Evolutionary conservation across 2,797 vertebrate species (phyloP).

Genomic region (Amblyopsis hoosieri): DNA sequence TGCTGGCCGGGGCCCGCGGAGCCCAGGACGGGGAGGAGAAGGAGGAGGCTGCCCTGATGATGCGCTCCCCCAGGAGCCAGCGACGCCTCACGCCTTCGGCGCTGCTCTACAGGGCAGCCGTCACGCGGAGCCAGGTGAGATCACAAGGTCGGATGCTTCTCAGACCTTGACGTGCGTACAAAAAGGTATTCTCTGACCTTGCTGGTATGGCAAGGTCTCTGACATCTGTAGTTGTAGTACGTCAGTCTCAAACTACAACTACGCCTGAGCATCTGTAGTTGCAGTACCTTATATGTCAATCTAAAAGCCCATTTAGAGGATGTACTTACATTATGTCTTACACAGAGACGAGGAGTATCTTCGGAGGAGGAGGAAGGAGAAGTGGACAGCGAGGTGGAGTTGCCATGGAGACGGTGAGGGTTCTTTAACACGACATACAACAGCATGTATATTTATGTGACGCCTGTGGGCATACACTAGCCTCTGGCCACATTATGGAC

Average conservation of each 20-base stretch:
- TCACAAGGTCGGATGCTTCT: background rate
- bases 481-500: background rate
- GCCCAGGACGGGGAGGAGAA: constrained; percentile 75
- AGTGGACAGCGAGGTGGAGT: constrained; percentile 94
- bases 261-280: too few species aligned
- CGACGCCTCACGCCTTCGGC: constrained; percentile 88
- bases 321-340: constrained; percentile 2
- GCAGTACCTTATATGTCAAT: too few species aligned
- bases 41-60: constrained; percentile 77
- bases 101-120: constrained; percentile 91
- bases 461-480: background rate
- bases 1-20: constrained; percentile 68
- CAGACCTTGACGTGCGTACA: too few species aligned
- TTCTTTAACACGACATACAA: background rate
- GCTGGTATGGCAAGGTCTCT: background rate
- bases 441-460: background rate
- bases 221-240: too few species aligned
- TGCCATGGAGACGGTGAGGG: constrained; percentile 86
- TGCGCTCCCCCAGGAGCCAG: constrained; percentile 80
- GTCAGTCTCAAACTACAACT: too few species aligned
- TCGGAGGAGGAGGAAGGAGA: constrained; percentile 96
- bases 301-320: too few species aligned
- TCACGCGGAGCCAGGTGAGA: constrained; percentile 91
- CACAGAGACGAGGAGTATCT: constrained; percentile 87
- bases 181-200: too few species aligned